phyloP scores from a whole-genome alignment of 2,113 vertebrate species.

The Oncorhynchus gorbuscha region DNA sequence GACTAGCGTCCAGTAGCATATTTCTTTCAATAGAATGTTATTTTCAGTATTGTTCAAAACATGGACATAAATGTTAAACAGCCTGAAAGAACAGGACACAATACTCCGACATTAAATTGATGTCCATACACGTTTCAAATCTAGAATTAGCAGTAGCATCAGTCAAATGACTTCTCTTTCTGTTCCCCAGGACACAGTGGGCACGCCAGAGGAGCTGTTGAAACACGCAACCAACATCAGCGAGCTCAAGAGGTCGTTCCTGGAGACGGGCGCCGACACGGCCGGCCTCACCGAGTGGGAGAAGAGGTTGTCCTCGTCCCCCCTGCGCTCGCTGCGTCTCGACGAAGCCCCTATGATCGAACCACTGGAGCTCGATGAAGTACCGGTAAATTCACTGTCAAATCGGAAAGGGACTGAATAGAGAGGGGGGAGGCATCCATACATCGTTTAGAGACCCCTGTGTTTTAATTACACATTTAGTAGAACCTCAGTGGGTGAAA shows the following conservation, averaged over 20 bases:
- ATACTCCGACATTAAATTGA: too few relatives aligned
- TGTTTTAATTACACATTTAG: too few relatives aligned
- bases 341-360: constrained; percentile 96
- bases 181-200: constrained; percentile 60
- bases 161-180: background rate
- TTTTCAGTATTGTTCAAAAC: too few relatives aligned
- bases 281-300: constrained; percentile 89
- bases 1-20: too few relatives aligned
- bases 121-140: background rate
- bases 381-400: constrained; percentile 45
- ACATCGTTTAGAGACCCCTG: too few relatives aligned
- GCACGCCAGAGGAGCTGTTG: constrained; percentile 84
- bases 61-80: too few relatives aligned
- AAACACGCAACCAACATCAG: constrained; percentile 90
- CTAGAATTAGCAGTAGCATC: background rate
- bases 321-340: constrained; percentile 80
- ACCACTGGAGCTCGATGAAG: constrained; percentile 90
- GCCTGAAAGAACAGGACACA: too few relatives aligned
- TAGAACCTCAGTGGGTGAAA: too few relatives aligned
- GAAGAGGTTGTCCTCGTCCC: constrained; percentile 90
- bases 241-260: constrained; percentile 90
- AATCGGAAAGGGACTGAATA: too few relatives aligned
- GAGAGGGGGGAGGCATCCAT: too few relatives aligned
- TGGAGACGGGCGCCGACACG: constrained; percentile 84
- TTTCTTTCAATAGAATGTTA: too few relatives aligned